Evolutionary conservation across 2,113 vertebrate species (phyloP), one percentile per base, ranked within the genome.

Genomic region (Cyanistes caeruleus): DNA sequence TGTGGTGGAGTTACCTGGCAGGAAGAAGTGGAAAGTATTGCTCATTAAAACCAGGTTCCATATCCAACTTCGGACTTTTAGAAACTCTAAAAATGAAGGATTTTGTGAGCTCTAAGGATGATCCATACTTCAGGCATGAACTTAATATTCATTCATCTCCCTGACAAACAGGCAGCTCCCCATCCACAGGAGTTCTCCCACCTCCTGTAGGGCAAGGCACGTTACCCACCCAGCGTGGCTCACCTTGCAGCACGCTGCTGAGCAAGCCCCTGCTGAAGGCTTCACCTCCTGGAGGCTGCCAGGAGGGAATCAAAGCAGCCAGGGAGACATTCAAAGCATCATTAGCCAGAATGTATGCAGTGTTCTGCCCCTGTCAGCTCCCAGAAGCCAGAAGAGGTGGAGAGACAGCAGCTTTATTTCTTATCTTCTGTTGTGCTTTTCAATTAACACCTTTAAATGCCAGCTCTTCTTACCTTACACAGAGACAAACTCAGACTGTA

Each of bases 211-310:
- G 22, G 25, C 70, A 46, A 28, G 31, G 44, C 25, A 48, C 2
- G 0, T 52, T 15, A 15, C 8, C 51, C 55, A 75, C 20, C 20
- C n/a, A 64, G 30, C 2, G 0, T 3, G 55, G 33, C 49, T 15
- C 56, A 89, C 58, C 44, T n/a, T 15, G 37, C 11, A 67, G 44
- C 60, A 35, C 3, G 0, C 7, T 17, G 58, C 52, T 20, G 13
- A 74, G 46, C 31, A 25, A 33, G n/a, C 27, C 91, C 39, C 44
- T 31, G 24, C 6, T 11, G 33, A 93, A 77, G 88, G 53, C 49
- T 67, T 33, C 21, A 44, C 58, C 73, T 73, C 63, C 52, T 18
- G 18, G 30, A 53, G 28, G 27, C 33, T 56, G 69, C 55, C 65
- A 52, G 65, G n/a, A 64, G 18, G 64, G 46, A 49, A 64, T 51